phyloP scores from a whole-genome alignment of 2,888 invertebrate genomes.

The Notodonta dromedarius region DNA sequence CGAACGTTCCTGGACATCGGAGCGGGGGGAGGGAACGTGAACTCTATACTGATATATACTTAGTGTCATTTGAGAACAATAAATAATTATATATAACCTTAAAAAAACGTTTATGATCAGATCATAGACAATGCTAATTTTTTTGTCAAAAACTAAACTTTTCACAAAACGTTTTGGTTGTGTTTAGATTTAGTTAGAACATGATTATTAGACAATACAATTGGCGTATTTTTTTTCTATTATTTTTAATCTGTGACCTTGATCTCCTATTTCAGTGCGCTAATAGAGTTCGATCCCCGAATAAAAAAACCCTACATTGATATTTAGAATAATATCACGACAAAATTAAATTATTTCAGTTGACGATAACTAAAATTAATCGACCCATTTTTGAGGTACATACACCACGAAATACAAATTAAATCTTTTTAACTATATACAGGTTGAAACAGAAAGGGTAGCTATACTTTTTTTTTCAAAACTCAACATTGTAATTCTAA shows the following conservation, averaged over 20 bases:
- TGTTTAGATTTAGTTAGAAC: too few species aligned
- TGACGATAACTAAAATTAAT: constrained; percentile 32
- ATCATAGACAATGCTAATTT: constrained; percentile 25
- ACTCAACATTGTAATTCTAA: too few species aligned
- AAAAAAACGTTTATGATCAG: constrained; percentile 31
- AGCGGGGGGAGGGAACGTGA: constrained; percentile 31
- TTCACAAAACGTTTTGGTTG: too few species aligned
- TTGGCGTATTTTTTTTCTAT: constrained; percentile 9
- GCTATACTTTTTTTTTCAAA: too few species aligned
- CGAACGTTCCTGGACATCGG: constrained; percentile 44
- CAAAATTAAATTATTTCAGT: constrained; percentile 36
- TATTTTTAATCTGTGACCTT: constrained; percentile 31
- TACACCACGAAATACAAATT: neutral
- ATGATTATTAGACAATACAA: too few species aligned
- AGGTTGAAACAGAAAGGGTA: too few species aligned
- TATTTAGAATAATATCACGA: constrained; percentile 49
- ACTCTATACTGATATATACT: constrained; percentile 24
- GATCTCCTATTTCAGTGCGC: constrained; percentile 19
- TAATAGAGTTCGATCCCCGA: constrained; percentile 23
- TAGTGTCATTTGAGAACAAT: constrained; percentile 17
- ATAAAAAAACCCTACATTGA: constrained; percentile 34
- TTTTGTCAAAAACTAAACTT: too few species aligned
- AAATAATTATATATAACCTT: constrained; percentile 22
- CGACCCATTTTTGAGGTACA: constrained; percentile 29
- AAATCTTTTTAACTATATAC: too few species aligned